Conservation (phyloP, 2,797 vertebrate genomes). For the Macrochelys suwanniensis region DNA sequence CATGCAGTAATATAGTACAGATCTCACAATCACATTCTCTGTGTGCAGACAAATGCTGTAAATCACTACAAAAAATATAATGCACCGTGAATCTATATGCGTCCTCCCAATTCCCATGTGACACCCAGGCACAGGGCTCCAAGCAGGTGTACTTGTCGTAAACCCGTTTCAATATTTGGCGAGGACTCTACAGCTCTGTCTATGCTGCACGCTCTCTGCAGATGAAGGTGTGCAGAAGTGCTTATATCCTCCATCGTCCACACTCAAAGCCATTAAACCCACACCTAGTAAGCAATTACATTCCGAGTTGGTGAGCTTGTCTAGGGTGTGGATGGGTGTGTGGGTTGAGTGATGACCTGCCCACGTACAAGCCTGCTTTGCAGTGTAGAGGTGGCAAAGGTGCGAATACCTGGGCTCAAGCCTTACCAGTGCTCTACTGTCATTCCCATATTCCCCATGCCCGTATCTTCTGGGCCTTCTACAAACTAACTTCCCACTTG, state of each 20-base stretch:
- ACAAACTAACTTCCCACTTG: neutral
- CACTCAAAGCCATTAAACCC: neutral
- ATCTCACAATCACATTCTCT: neutral
- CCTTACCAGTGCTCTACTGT: neutral
- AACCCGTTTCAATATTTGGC: neutral
- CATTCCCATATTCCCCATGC: neutral
- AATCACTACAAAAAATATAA: conserved; percentile 12
- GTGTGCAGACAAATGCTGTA: conserved; percentile 12
- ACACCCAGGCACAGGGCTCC: neutral
- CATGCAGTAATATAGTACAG: neutral
- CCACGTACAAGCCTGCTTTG: neutral
- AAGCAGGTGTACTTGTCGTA: rapidly evolving
- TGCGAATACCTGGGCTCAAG: neutral
- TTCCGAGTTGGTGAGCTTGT: neutral
- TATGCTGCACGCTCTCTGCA: neutral
- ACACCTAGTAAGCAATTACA: neutral
- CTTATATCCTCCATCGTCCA: neutral
- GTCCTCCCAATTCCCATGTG: neutral
- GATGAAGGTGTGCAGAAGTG: neutral
- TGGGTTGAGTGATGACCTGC: neutral
- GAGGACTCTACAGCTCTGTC: neutral
- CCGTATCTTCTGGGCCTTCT: neutral
- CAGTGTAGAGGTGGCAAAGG: neutral
- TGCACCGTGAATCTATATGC: rapidly evolving
- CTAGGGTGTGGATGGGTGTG: neutral